Base-by-base conservation (phyloP, 1,140 invertebrate genomes). In the Sinonovacula constricta region DNA sequence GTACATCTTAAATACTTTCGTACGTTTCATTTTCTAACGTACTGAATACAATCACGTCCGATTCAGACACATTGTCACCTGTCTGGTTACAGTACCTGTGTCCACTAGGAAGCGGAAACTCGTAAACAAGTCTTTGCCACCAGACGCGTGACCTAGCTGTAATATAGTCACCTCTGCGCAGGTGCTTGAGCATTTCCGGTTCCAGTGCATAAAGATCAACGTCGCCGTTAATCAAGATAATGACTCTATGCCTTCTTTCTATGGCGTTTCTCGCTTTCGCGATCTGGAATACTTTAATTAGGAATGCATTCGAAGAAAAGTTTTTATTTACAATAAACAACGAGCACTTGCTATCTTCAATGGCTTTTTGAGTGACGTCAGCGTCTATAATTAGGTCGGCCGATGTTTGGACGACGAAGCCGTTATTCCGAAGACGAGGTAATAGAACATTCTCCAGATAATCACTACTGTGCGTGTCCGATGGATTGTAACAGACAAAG, bases 81-180 rank as follows among this genome's bases (percentile, higher is more conserved):
- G 57, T 39, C 28, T 49, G 62, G 18, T 51, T 39, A 33, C 30
- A 59, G 14, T 45, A 31, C n/a, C n/a, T n/a, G n/a, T n/a, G n/a
- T 7, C 39, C 51, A 33, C 30, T 76, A 7, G 62, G 62, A 12
- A 66, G 62, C 62, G 72, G 72, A 66, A 76, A 53, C 59, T 76
- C 72, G 49, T 76, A 76, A 39, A 76, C 62, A 4, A 76, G 36
- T 49, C 72, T 66, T 31, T 76, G 31, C 72, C 72, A 67, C 72
- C 62, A 76, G 5, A 76, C 15, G 33, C 63, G 66, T 24, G 72
- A 76, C 24, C 62, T 76, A 7, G 72, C 62, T 30, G 72, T 66
- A 57, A 76, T 76, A 39, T 76, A 76, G 60, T 76, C 63, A 3
- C 72, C 72, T 59, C 67, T 76, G 51, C 72, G 72, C 72, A 76